Evolutionary conservation across 2,113 vertebrate genomes (phyloP).

Genomic region (Nettapus auritus): DNA sequence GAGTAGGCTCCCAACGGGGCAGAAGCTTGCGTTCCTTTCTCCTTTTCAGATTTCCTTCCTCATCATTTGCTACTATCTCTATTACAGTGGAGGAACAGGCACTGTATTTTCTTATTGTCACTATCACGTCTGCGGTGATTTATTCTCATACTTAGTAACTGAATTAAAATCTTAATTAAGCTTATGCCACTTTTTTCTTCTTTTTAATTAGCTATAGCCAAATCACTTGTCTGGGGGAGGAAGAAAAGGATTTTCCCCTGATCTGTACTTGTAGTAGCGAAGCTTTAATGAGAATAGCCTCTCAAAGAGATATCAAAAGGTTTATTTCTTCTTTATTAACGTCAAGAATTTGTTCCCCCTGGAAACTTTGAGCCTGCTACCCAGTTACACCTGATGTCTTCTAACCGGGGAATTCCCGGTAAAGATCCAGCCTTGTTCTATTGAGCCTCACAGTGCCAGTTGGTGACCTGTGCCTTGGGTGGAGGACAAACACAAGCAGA

Average conservation of each 20-base stretch:
- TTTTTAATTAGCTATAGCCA: conserved; percentile 43
- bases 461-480: background rate
- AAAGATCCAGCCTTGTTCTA: background rate
- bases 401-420: background rate
- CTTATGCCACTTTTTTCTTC: conserved; percentile 26
- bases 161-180: conserved; percentile 67
- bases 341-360: background rate
- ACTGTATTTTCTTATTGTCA: conserved; percentile 53
- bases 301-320: background rate
- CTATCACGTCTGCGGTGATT: conserved; percentile 35
- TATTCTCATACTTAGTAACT: conserved; percentile 22
- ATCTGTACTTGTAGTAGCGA: background rate
- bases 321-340: background rate
- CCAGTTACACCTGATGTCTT: background rate
- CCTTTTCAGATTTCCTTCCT: conserved; percentile 22
- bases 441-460: background rate
- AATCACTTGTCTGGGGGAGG: conserved; percentile 9
- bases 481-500: background rate
- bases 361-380: background rate
- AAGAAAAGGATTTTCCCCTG: conserved; percentile 2
- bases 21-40: background rate
- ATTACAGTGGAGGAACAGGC: background rate
- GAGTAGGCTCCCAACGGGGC: background rate
- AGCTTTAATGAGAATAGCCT: background rate
- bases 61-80: background rate